Evolutionary conservation across 2,888 invertebrate species (phyloP).

Genomic region (Fabriciana adippe): DNA sequence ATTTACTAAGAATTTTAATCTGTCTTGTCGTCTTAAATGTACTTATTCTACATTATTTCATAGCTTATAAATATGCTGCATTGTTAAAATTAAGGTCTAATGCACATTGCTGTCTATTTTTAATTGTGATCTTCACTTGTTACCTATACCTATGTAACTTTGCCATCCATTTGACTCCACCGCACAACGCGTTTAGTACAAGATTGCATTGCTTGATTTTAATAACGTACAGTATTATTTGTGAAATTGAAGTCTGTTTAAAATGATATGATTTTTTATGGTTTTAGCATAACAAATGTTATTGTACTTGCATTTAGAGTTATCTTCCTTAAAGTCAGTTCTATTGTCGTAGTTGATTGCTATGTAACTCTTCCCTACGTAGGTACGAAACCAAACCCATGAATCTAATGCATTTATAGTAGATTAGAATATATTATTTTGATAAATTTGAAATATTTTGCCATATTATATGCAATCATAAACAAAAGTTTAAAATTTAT

Average conservation of each 20-base stretch:
- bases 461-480: conserved; percentile 12
- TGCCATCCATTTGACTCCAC: neutral
- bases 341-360: neutral
- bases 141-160: neutral
- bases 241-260: too few relatives aligned
- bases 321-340: neutral
- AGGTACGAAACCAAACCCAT: neutral
- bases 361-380: neutral
- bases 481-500: conserved; percentile 21
- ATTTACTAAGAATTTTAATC: neutral
- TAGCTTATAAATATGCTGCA: neutral
- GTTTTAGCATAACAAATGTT: too few relatives aligned
- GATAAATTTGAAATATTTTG: neutral
- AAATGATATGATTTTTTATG: too few relatives aligned
- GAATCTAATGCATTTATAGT: conserved; percentile 14
- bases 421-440: conserved; percentile 11
- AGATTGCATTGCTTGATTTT: neutral
- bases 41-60: conserved; percentile 3
- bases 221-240: conserved; percentile 7
- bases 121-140: neutral
- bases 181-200: too few relatives aligned
- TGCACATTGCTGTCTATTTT: conserved; percentile 5
- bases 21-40: conserved; percentile 9
- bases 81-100: conserved; percentile 11
- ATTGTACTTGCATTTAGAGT: too few relatives aligned